Conservation (phyloP, 2,888 invertebrate species). For the Machimus atricapillus region DNA sequence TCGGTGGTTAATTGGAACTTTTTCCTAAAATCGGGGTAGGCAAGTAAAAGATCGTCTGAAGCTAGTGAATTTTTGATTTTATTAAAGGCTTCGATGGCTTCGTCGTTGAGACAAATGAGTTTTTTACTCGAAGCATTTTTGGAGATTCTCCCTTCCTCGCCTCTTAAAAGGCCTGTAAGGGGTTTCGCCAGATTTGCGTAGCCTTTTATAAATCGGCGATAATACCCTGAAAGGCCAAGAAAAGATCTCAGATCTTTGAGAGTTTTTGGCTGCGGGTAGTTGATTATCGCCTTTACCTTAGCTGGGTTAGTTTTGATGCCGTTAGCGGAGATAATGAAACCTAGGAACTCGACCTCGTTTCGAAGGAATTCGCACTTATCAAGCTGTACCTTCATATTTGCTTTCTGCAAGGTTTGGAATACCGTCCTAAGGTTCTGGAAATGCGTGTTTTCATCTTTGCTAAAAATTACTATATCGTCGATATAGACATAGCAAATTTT, state of each 20-base stretch:
- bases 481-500: no score
- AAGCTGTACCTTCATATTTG: no score
- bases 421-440: no score
- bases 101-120: not conserved
- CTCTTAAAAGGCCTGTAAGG: no score
- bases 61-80: not conserved
- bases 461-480: no score
- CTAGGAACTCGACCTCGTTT: not conserved
- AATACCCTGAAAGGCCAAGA: no score
- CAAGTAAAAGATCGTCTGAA: not conserved
- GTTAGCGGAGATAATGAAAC: not conserved
- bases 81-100: not conserved
- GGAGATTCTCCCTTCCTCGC: no score
- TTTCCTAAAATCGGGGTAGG: not conserved
- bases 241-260: not conserved
- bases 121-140: not conserved
- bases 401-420: no score
- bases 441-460: no score
- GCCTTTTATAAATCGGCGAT: no score
- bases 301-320: not conserved
- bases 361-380: no score
- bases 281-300: not conserved
- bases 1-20: not conserved
- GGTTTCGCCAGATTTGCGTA: no score
- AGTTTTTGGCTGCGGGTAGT: not conserved